phyloP scores from a whole-genome alignment of 37 sponge, comb jelly and placozoan genomes.

The Cliona cf. orientalis region DNA sequence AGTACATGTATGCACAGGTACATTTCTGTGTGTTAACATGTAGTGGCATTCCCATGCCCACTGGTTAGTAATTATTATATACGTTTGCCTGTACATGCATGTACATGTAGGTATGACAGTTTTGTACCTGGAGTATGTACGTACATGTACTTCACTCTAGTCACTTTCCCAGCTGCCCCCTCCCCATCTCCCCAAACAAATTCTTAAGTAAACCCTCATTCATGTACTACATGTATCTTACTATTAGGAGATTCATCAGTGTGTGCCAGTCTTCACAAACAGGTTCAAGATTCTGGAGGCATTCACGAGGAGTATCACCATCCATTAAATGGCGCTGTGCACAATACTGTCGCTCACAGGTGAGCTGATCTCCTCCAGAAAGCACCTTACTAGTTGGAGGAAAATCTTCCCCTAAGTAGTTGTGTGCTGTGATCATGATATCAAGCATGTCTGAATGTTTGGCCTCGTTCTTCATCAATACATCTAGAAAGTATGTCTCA shows the following conservation, averaged over 20 bases:
- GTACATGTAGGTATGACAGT: neutral
- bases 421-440: constrained; percentile 17
- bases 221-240: constrained; percentile 7
- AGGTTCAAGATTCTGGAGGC: constrained; percentile 27
- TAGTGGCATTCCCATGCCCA: neutral
- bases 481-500: constrained; percentile 29
- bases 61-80: too few species aligned
- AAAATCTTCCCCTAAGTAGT: constrained; percentile 12
- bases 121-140: neutral
- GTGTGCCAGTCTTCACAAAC: constrained; percentile 44
- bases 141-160: neutral
- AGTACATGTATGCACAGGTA: too few species aligned
- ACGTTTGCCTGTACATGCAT: too few species aligned
- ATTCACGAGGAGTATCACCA: constrained; percentile 10
- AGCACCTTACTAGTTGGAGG: neutral
- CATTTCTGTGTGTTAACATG: neutral
- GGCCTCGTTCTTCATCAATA: constrained; percentile 43
- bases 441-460: constrained; percentile 40
- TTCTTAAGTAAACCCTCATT: neutral
- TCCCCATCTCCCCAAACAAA: neutral
- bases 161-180: neutral
- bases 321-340: constrained; percentile 33
- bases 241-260: constrained; percentile 13
- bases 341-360: constrained; percentile 23
- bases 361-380: constrained; percentile 58